Conservation (phyloP, 2,888 invertebrate species). For the Drosophila anomelani region DNA sequence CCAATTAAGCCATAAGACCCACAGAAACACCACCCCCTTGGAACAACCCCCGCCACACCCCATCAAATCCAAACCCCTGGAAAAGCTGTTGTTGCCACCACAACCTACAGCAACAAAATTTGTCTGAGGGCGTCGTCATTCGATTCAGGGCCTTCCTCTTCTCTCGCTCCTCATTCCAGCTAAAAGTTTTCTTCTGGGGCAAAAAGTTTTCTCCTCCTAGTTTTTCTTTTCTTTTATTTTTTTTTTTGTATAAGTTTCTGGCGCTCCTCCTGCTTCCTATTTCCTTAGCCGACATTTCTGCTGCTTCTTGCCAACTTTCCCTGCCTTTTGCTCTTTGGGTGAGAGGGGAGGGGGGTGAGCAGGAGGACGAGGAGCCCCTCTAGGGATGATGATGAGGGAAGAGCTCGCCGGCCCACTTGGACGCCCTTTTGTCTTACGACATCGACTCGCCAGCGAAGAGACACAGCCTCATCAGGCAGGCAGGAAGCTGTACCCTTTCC, state of each 20-base stretch:
- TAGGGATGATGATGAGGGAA: background rate
- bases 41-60: background rate
- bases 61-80: conserved; percentile 4
- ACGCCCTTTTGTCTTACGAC: conserved; percentile 52
- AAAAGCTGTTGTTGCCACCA: conserved; percentile 48
- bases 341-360: no score
- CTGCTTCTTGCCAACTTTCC: conserved; percentile 30
- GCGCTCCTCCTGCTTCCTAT: conserved; percentile 24
- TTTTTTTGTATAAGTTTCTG: conserved; percentile 39
- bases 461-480: conserved; percentile 17
- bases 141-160: background rate
- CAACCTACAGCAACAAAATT: conserved; percentile 83
- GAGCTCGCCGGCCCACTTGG: conserved; percentile 8
- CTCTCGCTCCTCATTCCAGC: background rate
- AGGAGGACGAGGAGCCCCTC: background rate
- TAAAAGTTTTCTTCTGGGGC: conserved; percentile 31
- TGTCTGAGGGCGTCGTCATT: conserved; percentile 74
- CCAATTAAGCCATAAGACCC: conserved; percentile 76
- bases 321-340: conserved; percentile 1
- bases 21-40: conserved; percentile 20
- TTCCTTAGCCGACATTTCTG: conserved; percentile 35
- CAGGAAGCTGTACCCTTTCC: conserved; percentile 31
- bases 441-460: conserved; percentile 33
- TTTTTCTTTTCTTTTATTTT: conserved; percentile 11
- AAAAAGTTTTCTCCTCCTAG: conserved; percentile 9